phyloP scores from a whole-genome alignment of 2,888 invertebrate species.

The Trissoscelio sp. region DNA sequence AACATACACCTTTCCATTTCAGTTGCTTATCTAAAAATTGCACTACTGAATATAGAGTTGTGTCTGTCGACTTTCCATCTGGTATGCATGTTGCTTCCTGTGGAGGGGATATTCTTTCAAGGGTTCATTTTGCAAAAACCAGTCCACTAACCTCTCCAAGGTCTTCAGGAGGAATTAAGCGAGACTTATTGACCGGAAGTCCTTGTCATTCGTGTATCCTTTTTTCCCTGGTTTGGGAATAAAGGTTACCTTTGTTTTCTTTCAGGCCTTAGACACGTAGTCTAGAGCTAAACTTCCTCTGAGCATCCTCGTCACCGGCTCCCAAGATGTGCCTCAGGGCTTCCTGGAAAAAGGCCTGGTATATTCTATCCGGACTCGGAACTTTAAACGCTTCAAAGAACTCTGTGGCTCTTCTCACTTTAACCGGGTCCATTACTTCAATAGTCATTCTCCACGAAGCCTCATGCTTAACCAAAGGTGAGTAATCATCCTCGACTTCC shows the following conservation, averaged over 20 bases:
- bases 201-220: background rate
- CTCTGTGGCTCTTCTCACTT: too few relatives aligned
- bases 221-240: background rate
- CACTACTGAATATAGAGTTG: background rate
- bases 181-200: background rate
- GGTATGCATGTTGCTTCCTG: background rate
- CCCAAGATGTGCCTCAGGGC: too few relatives aligned
- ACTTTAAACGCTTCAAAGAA: too few relatives aligned
- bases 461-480: too few relatives aligned
- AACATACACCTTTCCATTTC: background rate
- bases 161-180: background rate
- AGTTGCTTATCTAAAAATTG: background rate
- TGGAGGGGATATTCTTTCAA: background rate
- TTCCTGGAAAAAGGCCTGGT: too few relatives aligned
- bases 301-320: too few relatives aligned
- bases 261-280: too few relatives aligned
- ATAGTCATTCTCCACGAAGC: too few relatives aligned
- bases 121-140: background rate
- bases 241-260: background rate
- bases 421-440: too few relatives aligned
- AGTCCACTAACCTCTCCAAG: background rate
- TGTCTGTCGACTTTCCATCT: background rate
- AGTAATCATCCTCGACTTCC: too few relatives aligned
- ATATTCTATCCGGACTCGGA: too few relatives aligned
- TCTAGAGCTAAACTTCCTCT: too few relatives aligned